Evolutionary conservation across 2,797 vertebrate genomes (phyloP), one percentile per base, ranked within the genome.

Genomic region (Danio jaintianensis): DNA sequence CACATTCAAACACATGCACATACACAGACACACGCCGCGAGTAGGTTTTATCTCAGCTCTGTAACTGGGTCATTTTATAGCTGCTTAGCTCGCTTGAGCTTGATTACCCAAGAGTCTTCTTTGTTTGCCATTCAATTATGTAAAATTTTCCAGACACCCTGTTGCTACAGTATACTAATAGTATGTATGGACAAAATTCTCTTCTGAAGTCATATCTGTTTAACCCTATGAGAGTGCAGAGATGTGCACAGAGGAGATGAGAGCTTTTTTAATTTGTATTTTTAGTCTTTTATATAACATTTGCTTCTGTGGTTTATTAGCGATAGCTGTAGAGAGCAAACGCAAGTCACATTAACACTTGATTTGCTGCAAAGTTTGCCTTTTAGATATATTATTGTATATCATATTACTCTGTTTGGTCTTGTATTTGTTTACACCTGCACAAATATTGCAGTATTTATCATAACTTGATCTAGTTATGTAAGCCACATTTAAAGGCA

Each of bases 61-160:
- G 66, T 56, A 81, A 79, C 78, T 76, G 81, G 69, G 83, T 82
- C 75, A 81, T 77, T 73, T 68, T 78, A 80, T 59, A 78, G 75
- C 71, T 63, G 71, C 72, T 83, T 77, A 70, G 40, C 80, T 74
- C 79, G 56, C 77, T 75, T 63, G 45, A 55, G 59, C 71, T 58
- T 73, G 79, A 76, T 85, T 74, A 78, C 79, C 81, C 77, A 79
- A 47, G 78, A 79, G 78, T 16, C 55, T 71, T 72, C 59, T 64
- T 72, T 79, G 78, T 79, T 64, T 79, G 68, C 68, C 48, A 53
- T 79, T 79, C 78, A 79, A 64, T 79, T 79, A 79, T 72, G 68
- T 53, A 79, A 43, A 79, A 53, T 5, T 22, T 15, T 79, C 58
- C 8, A 62, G 36, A 53, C 68, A 53, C 47, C 20, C 68, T 79